phyloP scores from a whole-genome alignment of 1,140 invertebrate genomes.

The Eciton burchellii region DNA sequence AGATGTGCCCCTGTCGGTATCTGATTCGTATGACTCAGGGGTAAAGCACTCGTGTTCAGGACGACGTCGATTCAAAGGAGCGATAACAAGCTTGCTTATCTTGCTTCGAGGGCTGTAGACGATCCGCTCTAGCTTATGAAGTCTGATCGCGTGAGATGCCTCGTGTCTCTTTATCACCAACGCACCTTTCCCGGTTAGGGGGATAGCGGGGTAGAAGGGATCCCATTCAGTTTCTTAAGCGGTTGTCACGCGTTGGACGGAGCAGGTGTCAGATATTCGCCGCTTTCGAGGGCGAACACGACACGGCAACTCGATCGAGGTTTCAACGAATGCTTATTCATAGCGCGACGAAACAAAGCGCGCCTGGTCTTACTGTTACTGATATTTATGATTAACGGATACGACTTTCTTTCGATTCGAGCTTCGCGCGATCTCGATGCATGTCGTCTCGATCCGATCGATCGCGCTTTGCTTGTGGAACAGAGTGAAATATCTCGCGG shows the following conservation, averaged over 20 bases:
- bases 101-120: slow-evolving; percentile 66
- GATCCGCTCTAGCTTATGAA: slow-evolving; percentile 75
- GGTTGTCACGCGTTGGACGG: slow-evolving; percentile 52
- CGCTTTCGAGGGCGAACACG: slow-evolving; percentile 21
- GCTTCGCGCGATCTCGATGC: background rate
- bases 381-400: slow-evolving; percentile 5
- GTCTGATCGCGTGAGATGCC: slow-evolving; percentile 78
- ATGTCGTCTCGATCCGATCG: slow-evolving; percentile 4
- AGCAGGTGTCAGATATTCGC: slow-evolving; percentile 48
- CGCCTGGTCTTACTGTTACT: background rate
- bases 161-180: slow-evolving; percentile 40
- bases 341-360: background rate
- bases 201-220: too few relatives aligned
- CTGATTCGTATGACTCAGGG: slow-evolving; percentile 66
- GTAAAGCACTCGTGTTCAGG: slow-evolving; percentile 60
- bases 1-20: slow-evolving; percentile 69
- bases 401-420: background rate
- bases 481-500: slow-evolving; percentile 1
- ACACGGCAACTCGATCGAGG: slow-evolving; percentile 51
- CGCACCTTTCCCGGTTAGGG: slow-evolving; percentile 39
- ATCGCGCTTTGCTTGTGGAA: background rate
- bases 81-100: slow-evolving; percentile 70
- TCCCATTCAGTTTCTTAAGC: slow-evolving; percentile 32
- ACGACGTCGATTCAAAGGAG: slow-evolving; percentile 40
- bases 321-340: slow-evolving; percentile 17